phyloP scores from a whole-genome alignment of 2,113 vertebrate species.

The Leucoraja erinaceus region DNA sequence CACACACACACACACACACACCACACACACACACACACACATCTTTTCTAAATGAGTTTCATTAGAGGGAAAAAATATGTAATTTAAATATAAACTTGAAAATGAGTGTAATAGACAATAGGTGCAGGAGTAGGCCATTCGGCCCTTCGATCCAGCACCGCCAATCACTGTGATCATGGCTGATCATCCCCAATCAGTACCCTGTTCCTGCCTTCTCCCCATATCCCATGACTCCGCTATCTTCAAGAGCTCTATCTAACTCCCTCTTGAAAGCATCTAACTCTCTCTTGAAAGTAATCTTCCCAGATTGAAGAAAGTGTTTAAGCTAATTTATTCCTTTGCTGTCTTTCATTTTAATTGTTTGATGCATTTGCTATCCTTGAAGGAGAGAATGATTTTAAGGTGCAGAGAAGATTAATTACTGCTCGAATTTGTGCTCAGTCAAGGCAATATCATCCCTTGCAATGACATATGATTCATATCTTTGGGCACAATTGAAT shows the following conservation, averaged over 20 bases:
- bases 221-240: too few relatives aligned
- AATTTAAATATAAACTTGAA: neutral
- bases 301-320: neutral
- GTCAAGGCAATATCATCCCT: neutral
- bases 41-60: neutral
- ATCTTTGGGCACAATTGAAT: neutral
- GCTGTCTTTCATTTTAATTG: neutral
- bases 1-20: too few relatives aligned
- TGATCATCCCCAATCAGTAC: too few relatives aligned
- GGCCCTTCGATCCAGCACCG: too few relatives aligned
- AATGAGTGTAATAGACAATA: neutral
- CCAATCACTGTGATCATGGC: too few relatives aligned
- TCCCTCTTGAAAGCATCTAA: too few relatives aligned
- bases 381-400: neutral
- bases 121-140: too few relatives aligned
- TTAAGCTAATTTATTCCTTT: neutral
- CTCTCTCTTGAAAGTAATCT: neutral
- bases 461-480: neutral
- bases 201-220: too few relatives aligned
- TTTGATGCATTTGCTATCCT: neutral
- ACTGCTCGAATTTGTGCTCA: neutral
- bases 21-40: neutral
- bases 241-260: too few relatives aligned
- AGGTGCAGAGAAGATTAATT: neutral
- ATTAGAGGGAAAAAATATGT: neutral